Evolutionary conservation across 2,113 vertebrate genomes (phyloP).

Genomic region (Uria lomvia): DNA sequence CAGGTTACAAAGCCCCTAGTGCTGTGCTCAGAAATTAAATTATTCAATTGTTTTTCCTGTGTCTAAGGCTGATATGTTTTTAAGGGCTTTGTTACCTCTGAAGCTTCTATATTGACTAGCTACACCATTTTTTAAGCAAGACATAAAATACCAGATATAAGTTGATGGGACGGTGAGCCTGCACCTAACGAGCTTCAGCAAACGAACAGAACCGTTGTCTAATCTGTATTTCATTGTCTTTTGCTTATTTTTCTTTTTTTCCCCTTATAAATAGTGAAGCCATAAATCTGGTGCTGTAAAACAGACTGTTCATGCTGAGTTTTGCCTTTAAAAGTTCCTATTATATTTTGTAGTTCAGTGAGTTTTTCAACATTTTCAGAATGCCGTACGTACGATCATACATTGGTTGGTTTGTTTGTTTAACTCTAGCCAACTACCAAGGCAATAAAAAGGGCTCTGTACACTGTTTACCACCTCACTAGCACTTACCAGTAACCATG

Average conservation of each 20-base stretch:
- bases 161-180: background rate
- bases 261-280: background rate
- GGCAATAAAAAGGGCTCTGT: background rate
- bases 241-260: background rate
- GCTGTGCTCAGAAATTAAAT: background rate
- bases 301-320: background rate
- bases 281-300: background rate
- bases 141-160: background rate
- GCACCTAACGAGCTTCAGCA: background rate
- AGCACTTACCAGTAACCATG: background rate
- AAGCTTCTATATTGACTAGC: background rate
- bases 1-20: background rate
- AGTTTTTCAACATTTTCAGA: background rate
- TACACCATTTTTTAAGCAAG: background rate
- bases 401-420: too few species aligned
- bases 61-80: background rate
- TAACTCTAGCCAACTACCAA: background rate
- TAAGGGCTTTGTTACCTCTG: background rate
- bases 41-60: background rate
- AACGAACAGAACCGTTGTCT: background rate
- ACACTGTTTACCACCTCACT: background rate
- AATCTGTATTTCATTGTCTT: background rate
- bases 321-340: background rate
- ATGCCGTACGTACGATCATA: accelerated
- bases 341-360: background rate